These are phyloP conservation scores for Hirundo rustica DNA, from an alignment of 2,797 vertebrate genomes.

Conservation along the genomic window DNA sequence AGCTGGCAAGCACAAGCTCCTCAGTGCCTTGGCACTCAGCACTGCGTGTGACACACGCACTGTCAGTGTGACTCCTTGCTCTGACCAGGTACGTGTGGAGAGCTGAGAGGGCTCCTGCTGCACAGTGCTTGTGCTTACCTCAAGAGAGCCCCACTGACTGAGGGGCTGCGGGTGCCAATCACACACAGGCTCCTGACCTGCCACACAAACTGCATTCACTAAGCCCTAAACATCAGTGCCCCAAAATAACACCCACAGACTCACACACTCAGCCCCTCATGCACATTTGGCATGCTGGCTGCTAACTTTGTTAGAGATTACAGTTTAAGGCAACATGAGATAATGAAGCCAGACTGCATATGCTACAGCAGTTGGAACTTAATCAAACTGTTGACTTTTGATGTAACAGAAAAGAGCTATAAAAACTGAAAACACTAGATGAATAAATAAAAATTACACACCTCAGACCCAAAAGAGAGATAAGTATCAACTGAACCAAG, in stretches of 20 bases:
- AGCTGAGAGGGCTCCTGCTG: background rate
- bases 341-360: conserved; percentile 60
- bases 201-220: background rate
- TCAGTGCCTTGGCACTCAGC: background rate
- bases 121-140: accelerated
- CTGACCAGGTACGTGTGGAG: accelerated
- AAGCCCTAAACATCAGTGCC: background rate
- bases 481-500: background rate
- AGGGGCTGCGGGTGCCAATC: background rate
- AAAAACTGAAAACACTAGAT: background rate
- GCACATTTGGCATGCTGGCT: background rate
- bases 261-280: background rate
- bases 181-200: background rate
- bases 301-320: background rate
- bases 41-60: background rate
- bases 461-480: background rate
- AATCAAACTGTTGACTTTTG: conserved; percentile 30
- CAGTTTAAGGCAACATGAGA: conserved; percentile 35
- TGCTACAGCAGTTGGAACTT: conserved; percentile 58
- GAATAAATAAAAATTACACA: background rate
- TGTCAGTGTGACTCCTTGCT: background rate
- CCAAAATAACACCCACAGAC: background rate
- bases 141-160: too few relatives aligned
- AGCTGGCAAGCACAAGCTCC: background rate
- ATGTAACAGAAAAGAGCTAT: conserved; percentile 2